Conservation (phyloP, 2,797 vertebrate genomes). For the Gallinago solitaria region DNA sequence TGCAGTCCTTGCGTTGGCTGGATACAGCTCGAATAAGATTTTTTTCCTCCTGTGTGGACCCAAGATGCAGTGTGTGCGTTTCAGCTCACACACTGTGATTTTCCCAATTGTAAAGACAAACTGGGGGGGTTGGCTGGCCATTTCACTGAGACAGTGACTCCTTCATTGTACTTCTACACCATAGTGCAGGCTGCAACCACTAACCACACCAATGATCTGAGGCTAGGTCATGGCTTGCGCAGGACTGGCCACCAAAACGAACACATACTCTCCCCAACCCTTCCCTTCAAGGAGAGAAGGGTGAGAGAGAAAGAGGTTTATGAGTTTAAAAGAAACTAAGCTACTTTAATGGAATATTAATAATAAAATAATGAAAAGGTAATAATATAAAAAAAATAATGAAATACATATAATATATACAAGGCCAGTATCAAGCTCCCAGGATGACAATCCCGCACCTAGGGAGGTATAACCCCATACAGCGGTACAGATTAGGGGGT, state of each 20-base stretch:
- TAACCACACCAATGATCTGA: background rate
- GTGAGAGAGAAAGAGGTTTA: background rate
- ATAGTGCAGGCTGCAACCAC: background rate
- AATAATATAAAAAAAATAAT: background rate
- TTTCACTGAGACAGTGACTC: background rate
- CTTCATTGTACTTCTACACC: background rate
- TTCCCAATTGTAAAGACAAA: background rate
- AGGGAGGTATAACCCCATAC: too few relatives aligned
- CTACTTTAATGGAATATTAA: background rate
- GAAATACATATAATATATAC: background rate
- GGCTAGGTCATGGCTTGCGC: background rate
- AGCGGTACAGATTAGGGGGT: too few relatives aligned
- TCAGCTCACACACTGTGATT: background rate
- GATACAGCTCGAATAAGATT: background rate
- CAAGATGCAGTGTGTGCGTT: background rate
- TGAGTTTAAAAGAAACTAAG: background rate
- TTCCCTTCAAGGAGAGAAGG: background rate
- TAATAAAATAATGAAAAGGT: background rate
- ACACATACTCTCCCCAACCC: background rate
- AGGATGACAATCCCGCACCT: background rate
- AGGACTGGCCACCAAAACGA: background rate
- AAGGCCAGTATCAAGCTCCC: background rate
- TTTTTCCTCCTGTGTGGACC: background rate
- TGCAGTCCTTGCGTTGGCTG: rapidly evolving
- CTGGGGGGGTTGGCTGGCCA: background rate